Evolutionary conservation across 35 echinoderm and acorn worm genomes (phyloP).

Genomic region (Ophiothrix spiculata): DNA sequence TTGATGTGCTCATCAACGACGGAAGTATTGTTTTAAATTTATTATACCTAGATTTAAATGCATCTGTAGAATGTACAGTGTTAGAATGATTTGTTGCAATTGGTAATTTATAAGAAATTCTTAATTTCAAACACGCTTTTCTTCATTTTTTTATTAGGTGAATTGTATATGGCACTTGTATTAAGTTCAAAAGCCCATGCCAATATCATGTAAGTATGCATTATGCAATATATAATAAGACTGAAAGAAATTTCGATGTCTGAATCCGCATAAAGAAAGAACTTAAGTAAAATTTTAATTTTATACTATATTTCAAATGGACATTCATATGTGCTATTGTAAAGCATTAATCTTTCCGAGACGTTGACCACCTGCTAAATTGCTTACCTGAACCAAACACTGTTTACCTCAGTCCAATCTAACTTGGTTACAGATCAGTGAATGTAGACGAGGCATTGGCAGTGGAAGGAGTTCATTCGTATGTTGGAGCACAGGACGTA

Average conservation of each 20-base stretch:
- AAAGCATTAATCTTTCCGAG: no score
- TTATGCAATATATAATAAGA: no score
- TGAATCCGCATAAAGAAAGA: no score
- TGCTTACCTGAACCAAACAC: no score
- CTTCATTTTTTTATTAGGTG: conserved; percentile 43
- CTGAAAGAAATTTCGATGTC: no score
- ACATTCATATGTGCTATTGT: no score
- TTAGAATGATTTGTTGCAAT: not conserved
- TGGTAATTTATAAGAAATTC: not conserved
- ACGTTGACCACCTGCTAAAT: no score
- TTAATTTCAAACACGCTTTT: not conserved
- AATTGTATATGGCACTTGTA: conserved; percentile 58
- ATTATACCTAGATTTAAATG: not conserved
- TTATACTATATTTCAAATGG: no score
- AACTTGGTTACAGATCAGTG: conserved; percentile 80
- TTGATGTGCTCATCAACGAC: not conserved
- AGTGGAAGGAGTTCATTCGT: conserved; percentile 56
- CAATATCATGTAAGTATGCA: conserved; percentile 75
- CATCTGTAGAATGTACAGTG: not conserved
- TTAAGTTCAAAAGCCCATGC: conserved; percentile 63
- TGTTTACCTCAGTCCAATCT: no score
- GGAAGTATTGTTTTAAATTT: not conserved
- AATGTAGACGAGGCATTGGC: conserved; percentile 61
- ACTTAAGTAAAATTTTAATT: no score
- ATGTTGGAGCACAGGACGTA: conserved; percentile 56